A percentile compares a stretch with the other conserved stretches of the same genome.
Conservation (phyloP, 2,113 vertebrate genomes). For the Melanerpes aurifrons region DNA sequence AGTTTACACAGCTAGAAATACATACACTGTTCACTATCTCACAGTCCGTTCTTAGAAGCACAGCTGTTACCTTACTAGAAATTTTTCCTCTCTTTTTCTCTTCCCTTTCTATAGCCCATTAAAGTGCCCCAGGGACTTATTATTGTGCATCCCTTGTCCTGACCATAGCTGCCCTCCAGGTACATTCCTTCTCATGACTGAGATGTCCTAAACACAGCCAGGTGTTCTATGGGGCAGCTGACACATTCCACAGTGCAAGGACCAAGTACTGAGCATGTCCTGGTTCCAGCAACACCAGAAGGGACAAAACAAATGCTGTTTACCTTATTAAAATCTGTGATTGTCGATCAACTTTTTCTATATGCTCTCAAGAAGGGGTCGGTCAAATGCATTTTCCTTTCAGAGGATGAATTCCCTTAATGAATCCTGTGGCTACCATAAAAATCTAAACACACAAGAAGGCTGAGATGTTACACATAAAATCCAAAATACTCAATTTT, state of each 20-base stretch:
- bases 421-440: conserved; percentile 35
- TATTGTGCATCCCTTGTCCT: conserved; percentile 80
- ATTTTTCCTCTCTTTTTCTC: conserved; percentile 28
- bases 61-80: conserved; percentile 55
- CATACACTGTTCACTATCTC: conserved; percentile 4
- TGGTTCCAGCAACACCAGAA: conserved; percentile 6
- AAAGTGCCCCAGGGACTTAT: conserved; percentile 82
- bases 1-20: background rate
- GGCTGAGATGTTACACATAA: background rate
- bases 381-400: conserved; percentile 67
- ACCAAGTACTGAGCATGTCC: conserved; percentile 65
- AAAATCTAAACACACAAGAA: conserved; percentile 33
- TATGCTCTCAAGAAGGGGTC: conserved; percentile 26
- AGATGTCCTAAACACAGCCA: conserved; percentile 64
- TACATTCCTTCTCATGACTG: conserved; percentile 74
- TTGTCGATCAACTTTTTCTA: conserved; percentile 60
- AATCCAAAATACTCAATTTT: background rate
- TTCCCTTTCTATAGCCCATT: conserved; percentile 79
- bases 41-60: conserved; percentile 14
- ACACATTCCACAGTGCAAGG: conserved; percentile 46
- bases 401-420: conserved; percentile 12
- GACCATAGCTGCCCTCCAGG: conserved; percentile 86
- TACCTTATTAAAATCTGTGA: conserved; percentile 71
- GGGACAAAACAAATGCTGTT: conserved; percentile 58
- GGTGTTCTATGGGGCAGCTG: conserved; percentile 70